These are phyloP conservation scores for Holacanthus passer DNA, from an alignment of 2,113 vertebrate species.

Conservation along the genomic window DNA sequence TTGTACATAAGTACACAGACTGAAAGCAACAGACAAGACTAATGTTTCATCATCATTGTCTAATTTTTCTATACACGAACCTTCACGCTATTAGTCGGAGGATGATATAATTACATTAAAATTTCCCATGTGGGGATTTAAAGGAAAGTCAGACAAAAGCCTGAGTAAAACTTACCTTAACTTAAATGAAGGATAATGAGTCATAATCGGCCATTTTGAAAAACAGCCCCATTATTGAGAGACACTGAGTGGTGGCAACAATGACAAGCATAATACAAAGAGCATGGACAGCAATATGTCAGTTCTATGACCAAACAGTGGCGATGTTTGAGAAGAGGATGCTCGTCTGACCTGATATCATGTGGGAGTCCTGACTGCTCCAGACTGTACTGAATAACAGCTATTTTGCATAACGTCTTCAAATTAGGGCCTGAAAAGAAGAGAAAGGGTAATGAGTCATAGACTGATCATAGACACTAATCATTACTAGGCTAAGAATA, in stretches of 20 bases:
- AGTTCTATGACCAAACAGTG: constrained; percentile 32
- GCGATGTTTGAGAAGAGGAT: constrained; percentile 41
- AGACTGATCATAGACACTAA: constrained; percentile 24
- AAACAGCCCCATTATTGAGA: constrained; percentile 40
- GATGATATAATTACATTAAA: constrained; percentile 21
- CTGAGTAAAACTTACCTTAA: constrained; percentile 19
- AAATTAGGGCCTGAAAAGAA: constrained; percentile 92
- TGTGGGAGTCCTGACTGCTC: constrained; percentile 98
- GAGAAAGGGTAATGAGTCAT: constrained; percentile 61
- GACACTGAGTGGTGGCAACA: constrained; percentile 21
- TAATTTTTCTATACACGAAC: constrained; percentile 19
- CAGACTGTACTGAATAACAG: constrained; percentile 97
- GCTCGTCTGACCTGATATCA: constrained; percentile 92
- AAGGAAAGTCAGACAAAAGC: constrained; percentile 31
- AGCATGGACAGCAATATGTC: constrained; percentile 44
- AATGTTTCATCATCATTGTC: not conserved
- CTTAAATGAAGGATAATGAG: constrained; percentile 61
- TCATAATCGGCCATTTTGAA: constrained; percentile 57
- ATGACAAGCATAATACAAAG: constrained; percentile 49
- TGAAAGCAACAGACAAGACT: not conserved
- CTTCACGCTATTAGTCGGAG: constrained; percentile 8
- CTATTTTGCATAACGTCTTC: constrained; percentile 98
- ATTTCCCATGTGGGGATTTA: not conserved
- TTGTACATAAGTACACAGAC: constrained; percentile 1
- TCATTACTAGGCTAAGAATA: constrained; percentile 42